Evolutionary conservation across 1,140 invertebrate species (phyloP).

Genomic region (Drosophila teissieri): DNA sequence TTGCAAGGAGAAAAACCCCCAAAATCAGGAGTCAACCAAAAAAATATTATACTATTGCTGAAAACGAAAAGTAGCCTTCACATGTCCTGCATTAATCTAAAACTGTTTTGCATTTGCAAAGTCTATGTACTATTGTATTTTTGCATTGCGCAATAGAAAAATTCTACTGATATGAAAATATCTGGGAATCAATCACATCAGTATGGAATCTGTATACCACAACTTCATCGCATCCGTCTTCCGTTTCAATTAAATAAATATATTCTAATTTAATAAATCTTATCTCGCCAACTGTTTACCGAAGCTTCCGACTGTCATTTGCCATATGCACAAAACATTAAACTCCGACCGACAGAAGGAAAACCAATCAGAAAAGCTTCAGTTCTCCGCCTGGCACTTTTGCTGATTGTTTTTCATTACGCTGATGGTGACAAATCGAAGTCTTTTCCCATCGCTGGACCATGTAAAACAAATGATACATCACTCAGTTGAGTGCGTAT

Average conservation of each 20-base stretch:
- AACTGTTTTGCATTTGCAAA: no score
- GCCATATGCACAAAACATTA: slow-evolving; percentile 45
- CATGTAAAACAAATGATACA: slow-evolving; percentile 78
- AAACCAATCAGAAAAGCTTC: slow-evolving; percentile 68
- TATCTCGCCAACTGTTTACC: slow-evolving; percentile 45
- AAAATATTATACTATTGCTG: background rate
- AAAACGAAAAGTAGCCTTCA: no score
- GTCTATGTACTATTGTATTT: no score
- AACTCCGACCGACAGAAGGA: slow-evolving; percentile 21
- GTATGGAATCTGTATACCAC: background rate
- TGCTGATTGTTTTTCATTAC: slow-evolving; percentile 77
- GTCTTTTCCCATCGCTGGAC: slow-evolving; percentile 59
- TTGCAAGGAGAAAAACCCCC: background rate
- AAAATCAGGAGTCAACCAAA: background rate
- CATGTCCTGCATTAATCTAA: no score
- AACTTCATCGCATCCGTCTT: background rate
- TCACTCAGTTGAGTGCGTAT: slow-evolving; percentile 61
- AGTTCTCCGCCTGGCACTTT: slow-evolving; percentile 60
- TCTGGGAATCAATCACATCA: background rate
- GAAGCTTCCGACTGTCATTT: slow-evolving; percentile 48
- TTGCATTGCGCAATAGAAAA: no score
- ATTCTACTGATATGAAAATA: no score
- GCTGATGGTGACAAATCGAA: slow-evolving; percentile 78
- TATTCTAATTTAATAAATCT: slow-evolving; percentile 42
- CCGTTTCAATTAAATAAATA: slow-evolving; percentile 8